Evolutionary conservation across 2,113 vertebrate species (phyloP).

Genomic region (Oncorhynchus gorbuscha): DNA sequence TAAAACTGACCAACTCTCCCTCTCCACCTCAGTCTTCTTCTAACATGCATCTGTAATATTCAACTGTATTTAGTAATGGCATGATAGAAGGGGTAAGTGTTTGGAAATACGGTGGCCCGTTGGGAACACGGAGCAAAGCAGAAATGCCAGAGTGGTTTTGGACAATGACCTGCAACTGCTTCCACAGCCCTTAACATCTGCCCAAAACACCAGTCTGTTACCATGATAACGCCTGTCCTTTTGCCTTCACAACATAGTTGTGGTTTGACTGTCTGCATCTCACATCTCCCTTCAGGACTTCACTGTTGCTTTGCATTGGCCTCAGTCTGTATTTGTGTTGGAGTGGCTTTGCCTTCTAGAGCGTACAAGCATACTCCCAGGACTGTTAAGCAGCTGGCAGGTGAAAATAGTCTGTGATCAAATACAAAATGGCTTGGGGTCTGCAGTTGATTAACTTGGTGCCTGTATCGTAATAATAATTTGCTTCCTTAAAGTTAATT

Average conservation of each 20-base stretch:
- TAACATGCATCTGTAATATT: slow-evolving; percentile 33
- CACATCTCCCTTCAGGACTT: background rate
- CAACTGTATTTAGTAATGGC: slow-evolving; percentile 22
- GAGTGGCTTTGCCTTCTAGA: background rate
- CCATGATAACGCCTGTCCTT: background rate
- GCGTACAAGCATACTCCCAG: background rate
- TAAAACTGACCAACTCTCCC: slow-evolving; percentile 37
- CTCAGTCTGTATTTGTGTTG: slow-evolving; percentile 6
- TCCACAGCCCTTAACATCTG: slow-evolving; percentile 10
- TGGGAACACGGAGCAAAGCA: background rate
- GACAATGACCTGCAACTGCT: slow-evolving; percentile 12
- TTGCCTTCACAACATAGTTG: background rate
- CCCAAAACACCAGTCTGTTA: slow-evolving; percentile 4
- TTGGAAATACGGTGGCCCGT: slow-evolving; percentile 4
- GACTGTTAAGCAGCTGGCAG: background rate
- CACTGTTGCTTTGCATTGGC: slow-evolving; percentile 24
- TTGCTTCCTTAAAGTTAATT: background rate
- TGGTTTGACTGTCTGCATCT: background rate
- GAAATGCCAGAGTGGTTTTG: slow-evolving; percentile 1
- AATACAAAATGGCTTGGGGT: background rate
- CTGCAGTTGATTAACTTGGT: slow-evolving; percentile 5
- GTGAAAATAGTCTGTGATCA: background rate
- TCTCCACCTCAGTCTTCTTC: background rate
- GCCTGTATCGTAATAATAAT: slow-evolving; percentile 14
- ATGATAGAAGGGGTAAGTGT: background rate